These are phyloP conservation scores for Danio aesculapii DNA, from an alignment of 2,797 vertebrate species.

Conservation along the genomic window DNA sequence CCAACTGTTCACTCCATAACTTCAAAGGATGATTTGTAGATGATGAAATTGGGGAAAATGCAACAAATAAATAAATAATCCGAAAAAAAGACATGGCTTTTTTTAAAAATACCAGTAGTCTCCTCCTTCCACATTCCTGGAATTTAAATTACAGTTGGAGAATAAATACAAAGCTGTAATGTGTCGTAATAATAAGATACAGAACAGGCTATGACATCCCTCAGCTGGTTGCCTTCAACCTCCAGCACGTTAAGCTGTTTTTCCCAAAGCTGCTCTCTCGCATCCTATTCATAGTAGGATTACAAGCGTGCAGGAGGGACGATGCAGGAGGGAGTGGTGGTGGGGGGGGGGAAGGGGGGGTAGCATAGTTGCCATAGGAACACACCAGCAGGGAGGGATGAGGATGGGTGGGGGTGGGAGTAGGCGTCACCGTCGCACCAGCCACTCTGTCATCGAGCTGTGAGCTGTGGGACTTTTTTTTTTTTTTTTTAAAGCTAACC, in stretches of 20 bases:
- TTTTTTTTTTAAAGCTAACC: not conserved
- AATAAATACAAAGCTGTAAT: constrained; percentile 34
- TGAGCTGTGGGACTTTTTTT: constrained; percentile 32
- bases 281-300: constrained; percentile 79
- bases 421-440: constrained; percentile 18
- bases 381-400: constrained; percentile 57
- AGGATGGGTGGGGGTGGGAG: constrained; percentile 19
- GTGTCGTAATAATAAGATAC: constrained; percentile 27
- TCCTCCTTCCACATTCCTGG: constrained; percentile 20
- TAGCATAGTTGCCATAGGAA: constrained; percentile 79
- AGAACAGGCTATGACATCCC: constrained; percentile 61
- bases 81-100: not conserved
- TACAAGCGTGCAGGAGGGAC: constrained; percentile 62
- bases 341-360: not conserved
- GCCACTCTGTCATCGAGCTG: constrained; percentile 29
- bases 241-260: constrained; percentile 70
- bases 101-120: constrained; percentile 38
- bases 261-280: constrained; percentile 67
- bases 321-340: constrained; percentile 52
- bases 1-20: constrained; percentile 20
- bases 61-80: not conserved
- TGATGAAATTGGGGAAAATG: constrained; percentile 28
- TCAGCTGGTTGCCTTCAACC: constrained; percentile 70
- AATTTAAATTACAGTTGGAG: constrained; percentile 18
- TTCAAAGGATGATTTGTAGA: constrained; percentile 31